Conservation (phyloP, 2,113 vertebrate species). For the Philantomba maxwellii region DNA sequence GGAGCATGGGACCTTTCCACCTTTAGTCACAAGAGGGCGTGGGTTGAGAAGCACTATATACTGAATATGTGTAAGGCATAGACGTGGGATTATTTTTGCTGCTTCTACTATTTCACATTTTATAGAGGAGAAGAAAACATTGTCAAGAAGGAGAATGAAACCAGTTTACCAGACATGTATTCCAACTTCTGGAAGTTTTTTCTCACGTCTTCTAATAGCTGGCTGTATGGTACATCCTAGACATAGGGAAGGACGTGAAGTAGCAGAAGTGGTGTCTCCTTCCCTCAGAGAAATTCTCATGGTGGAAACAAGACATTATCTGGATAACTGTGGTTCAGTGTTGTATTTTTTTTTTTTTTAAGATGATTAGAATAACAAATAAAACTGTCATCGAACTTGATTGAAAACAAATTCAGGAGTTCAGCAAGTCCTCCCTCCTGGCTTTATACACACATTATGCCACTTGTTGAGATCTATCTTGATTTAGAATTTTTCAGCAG, state of each 20-base stretch:
- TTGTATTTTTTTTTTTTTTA: not conserved
- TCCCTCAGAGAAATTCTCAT: not conserved
- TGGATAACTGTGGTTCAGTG: not conserved
- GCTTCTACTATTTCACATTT: not conserved
- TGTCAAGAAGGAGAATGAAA: constrained; percentile 1
- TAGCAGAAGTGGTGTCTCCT: not conserved
- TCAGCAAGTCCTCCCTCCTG: not conserved
- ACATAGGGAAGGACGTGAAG: not conserved
- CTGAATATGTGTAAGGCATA: not conserved
- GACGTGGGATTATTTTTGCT: not conserved
- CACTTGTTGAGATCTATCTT: not conserved
- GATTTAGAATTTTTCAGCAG: not conserved
- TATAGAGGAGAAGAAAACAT: not conserved
- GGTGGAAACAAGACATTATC: not conserved
- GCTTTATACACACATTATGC: not conserved
- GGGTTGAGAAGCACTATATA: not conserved
- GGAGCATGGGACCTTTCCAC: not conserved
- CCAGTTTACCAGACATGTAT: not conserved
- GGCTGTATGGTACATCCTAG: not conserved
- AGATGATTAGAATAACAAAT: not conserved
- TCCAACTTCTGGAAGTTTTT: not conserved
- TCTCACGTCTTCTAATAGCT: not conserved
- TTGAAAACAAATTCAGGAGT: not conserved
- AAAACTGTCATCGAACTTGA: not conserved
- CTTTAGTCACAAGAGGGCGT: not conserved